Base-by-base conservation (phyloP, 2,797 vertebrate species). In the Neolamprologus multifasciatus region DNA sequence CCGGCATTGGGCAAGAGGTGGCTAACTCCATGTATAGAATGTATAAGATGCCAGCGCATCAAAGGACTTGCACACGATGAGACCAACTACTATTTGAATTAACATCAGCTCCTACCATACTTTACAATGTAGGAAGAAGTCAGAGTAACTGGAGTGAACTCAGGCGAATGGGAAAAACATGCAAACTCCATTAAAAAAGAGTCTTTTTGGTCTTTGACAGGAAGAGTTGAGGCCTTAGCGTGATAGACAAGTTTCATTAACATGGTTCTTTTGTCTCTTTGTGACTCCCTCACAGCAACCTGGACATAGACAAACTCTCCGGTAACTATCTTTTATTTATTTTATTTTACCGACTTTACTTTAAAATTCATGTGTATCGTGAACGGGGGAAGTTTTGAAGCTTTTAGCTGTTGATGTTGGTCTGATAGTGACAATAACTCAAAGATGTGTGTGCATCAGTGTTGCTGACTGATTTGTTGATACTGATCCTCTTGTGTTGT, bases 221-320 rank as follows among this genome's bases (percentile, higher is more conserved):
- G 13, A 51, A 33, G 36, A 48, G 62, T 50, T 67, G 5, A 45
- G 57, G 59, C n/a, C 76, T 55, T 2, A n/a, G 11, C 4, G 3
- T 77, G 3, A 54, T 57, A 78, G 50, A n/a, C 5, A 52, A 16
- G 43, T 80, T 83, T 71, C 31, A 83, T 78, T 76, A 76, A 86
- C 43, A 5, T 83, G 9, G 50, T 26, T 85, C 76, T 74, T 78
- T 83, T 87, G 7, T 92, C 26, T 50, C 86, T 71, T 85, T 85
- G 59, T 59, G 29, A 64, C 87, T 45, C 3, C 17, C 29, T 88
- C 78, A 55, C 87, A 96, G 96, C 77, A 96, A 96, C 88, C 84
- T 96, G 89, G 96, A 96, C 86, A 96, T 96, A 54, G 96, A 96
- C 69, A 95, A 96, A 84, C 95, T 96, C 69, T 96, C 96, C 92